These are phyloP conservation scores for Frieseomelitta varia DNA, from an alignment of 1,140 invertebrate genomes.

Conservation along the genomic window DNA sequence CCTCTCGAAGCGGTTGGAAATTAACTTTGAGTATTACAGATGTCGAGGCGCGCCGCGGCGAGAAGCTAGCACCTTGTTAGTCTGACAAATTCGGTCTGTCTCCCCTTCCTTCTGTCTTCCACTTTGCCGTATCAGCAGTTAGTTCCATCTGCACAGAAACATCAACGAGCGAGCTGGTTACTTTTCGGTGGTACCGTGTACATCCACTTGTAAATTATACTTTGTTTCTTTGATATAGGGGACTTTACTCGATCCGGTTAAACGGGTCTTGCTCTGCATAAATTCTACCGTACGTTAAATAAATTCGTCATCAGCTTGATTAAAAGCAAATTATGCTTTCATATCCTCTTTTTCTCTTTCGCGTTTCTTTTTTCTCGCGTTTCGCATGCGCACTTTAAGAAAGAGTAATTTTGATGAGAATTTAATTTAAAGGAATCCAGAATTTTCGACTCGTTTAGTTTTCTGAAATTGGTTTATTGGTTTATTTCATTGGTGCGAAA, in stretches of 20 bases:
- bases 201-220: slow-evolving; percentile 21
- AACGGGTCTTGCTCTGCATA: background rate
- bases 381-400: background rate
- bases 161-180: slow-evolving; percentile 31
- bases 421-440: background rate
- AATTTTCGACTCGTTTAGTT: background rate
- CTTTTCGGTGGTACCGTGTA: background rate
- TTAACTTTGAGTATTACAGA: slow-evolving; percentile 79
- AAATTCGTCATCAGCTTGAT: background rate
- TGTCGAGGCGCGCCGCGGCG: slow-evolving; percentile 74
- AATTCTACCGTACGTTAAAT: background rate
- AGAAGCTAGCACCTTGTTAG: slow-evolving; percentile 80
- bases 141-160: slow-evolving; percentile 45
- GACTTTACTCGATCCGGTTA: slow-evolving; percentile 2
- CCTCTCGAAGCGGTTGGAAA: slow-evolving; percentile 68
- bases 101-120: slow-evolving; percentile 55
- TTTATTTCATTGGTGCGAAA: no score
- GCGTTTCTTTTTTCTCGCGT: background rate
- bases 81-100: slow-evolving; percentile 77
- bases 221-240: background rate
- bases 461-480: no score
- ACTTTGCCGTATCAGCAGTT: slow-evolving; percentile 47
- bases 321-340: background rate
- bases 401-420: background rate
- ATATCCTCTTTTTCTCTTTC: background rate